phyloP scores from a whole-genome alignment of 2,888 invertebrate genomes.

The Temnothorax unifasciatus region DNA sequence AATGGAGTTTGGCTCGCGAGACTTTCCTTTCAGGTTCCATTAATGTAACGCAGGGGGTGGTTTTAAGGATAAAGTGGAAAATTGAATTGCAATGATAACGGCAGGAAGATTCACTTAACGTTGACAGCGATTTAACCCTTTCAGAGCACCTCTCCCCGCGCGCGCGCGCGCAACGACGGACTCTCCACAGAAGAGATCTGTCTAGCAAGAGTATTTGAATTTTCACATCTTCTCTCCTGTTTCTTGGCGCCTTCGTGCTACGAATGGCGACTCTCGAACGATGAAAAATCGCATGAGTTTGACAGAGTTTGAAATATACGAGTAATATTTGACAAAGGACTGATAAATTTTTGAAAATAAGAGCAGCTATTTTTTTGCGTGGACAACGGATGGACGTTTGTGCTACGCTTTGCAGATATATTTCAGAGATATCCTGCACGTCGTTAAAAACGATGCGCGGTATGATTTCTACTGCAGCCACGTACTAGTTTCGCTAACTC shows the following conservation, averaged over 20 bases:
- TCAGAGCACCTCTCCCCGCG: neutral
- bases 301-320: neutral
- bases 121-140: conserved; percentile 60
- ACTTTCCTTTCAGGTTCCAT: conserved; percentile 64
- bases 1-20: conserved; percentile 51
- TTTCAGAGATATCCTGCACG: neutral
- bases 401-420: neutral
- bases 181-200: neutral
- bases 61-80: conserved; percentile 63
- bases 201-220: conserved; percentile 26
- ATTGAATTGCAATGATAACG: conserved; percentile 65
- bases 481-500: conserved; percentile 21
- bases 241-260: neutral
- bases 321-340: neutral
- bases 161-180: neutral
- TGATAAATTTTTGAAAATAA: conserved; percentile 17
- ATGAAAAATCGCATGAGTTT: conserved; percentile 46
- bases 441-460: conserved; percentile 3
- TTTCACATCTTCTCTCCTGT: neutral
- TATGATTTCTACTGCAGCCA: conserved; percentile 5
- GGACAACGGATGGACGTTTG: neutral
- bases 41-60: conserved; percentile 46
- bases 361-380: neutral
- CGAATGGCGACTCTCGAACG: conserved; percentile 3
- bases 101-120: conserved; percentile 56